A percentile compares a stretch with the other conserved stretches of the same genome.
Conservation (phyloP, 1,140 invertebrate genomes). For the Cydia strobilella region DNA sequence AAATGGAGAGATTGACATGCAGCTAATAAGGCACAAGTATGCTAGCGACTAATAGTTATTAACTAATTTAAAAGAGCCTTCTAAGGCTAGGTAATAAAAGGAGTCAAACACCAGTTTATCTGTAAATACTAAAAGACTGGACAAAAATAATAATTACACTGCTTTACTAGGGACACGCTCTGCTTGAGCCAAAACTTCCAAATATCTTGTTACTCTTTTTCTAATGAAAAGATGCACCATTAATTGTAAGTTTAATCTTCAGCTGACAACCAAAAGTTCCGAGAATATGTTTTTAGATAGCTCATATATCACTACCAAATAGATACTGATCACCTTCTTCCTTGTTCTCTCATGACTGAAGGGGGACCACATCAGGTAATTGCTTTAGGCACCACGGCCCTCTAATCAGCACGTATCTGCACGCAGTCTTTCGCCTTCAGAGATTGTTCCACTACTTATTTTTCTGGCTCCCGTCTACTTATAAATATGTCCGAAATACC, state of each 20-base stretch:
- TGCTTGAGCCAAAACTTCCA: background rate
- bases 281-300: background rate
- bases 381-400: too few species aligned
- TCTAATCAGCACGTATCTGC: too few species aligned
- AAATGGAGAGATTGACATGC: constrained; percentile 17
- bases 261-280: background rate
- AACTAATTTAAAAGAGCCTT: background rate
- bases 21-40: background rate
- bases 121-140: too few species aligned
- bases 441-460: too few species aligned
- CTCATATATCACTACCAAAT: too few species aligned
- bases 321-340: too few species aligned
- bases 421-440: too few species aligned
- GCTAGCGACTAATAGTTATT: constrained; percentile 4
- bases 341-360: too few species aligned
- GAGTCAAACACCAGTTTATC: too few species aligned
- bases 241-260: background rate
- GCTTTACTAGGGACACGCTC: background rate
- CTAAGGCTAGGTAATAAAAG: background rate
- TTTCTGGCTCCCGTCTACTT: too few species aligned
- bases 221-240: background rate
- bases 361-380: too few species aligned
- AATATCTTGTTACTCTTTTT: background rate
- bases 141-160: background rate
- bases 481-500: too few species aligned